Percentiles rank a stretch among this genome's conserved stretches.
Conservation (phyloP, 2,797 vertebrate species). For the Enteromius viviparus region DNA sequence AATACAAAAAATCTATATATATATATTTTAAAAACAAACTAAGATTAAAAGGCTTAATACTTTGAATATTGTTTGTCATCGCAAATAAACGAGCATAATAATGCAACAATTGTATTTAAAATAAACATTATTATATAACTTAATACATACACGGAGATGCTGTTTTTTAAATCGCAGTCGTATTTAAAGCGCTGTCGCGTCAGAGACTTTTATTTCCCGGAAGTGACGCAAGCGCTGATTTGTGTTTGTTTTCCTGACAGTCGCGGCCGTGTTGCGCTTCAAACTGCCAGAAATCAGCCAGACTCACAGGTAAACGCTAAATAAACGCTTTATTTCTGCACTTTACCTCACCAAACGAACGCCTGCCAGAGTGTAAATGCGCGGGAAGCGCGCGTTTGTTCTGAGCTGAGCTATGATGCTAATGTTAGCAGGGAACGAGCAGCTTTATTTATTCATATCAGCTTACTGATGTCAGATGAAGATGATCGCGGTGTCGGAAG, state of each 20-base stretch:
- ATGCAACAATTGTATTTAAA: not conserved
- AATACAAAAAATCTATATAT: not conserved
- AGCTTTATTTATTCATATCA: not conserved
- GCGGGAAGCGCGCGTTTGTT: not conserved
- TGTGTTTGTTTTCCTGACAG: constrained; percentile 73
- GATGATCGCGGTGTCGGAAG: not conserved
- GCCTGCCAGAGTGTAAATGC: not conserved
- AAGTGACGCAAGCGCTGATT: constrained; percentile 64
- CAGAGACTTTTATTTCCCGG: constrained; percentile 37
- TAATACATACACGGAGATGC: not conserved
- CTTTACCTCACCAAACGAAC: no score
- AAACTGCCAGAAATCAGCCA: constrained; percentile 65
- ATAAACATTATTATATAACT: not conserved
- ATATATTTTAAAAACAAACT: not conserved
- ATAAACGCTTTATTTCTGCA: not conserved
- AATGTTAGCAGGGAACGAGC: constrained; percentile 12
- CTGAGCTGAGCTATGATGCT: not conserved
- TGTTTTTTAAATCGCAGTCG: no score
- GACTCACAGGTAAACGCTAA: constrained; percentile 67
- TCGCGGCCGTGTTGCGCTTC: constrained; percentile 66
- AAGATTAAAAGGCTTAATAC: not conserved
- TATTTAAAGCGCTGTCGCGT: not conserved
- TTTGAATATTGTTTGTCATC: not conserved
- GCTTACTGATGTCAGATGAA: not conserved
- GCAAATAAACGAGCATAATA: not conserved